A percentile compares a stretch with the other conserved stretches of the same genome.
These are phyloP conservation scores for Pangasianodon gigas DNA, from an alignment of 2,113 vertebrate genomes.

Conservation along the genomic window DNA sequence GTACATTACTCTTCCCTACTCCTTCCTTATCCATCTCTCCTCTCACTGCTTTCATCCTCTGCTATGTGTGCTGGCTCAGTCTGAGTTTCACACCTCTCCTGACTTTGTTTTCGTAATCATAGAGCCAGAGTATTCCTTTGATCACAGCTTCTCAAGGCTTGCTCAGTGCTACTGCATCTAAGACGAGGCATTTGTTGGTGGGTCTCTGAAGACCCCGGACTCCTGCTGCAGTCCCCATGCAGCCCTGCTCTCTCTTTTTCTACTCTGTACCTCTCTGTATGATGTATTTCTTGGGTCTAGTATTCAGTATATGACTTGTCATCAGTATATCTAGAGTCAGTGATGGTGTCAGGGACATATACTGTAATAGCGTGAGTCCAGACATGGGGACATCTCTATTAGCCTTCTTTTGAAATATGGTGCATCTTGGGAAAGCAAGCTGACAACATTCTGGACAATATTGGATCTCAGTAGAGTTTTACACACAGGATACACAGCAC, in stretches of 20 bases:
- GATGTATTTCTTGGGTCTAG: conserved; percentile 7
- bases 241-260: neutral
- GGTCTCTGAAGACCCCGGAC: conserved; percentile 24
- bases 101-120: conserved; percentile 45
- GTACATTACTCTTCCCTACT: conserved; percentile 22
- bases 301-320: conserved; percentile 31
- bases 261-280: conserved; percentile 23
- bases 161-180: conserved; percentile 21
- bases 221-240: neutral
- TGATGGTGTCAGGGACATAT: conserved; percentile 32
- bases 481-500: conserved; percentile 9
- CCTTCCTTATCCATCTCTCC: conserved; percentile 30
- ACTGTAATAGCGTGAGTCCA: conserved; percentile 39
- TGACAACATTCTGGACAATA: conserved; percentile 28
- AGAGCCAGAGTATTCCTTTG: conserved; percentile 43
- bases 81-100: conserved; percentile 17
- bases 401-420: conserved; percentile 63
- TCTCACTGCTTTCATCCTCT: conserved; percentile 39
- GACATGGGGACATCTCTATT: conserved; percentile 68
- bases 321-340: conserved; percentile 45
- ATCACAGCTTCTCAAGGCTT: conserved; percentile 40
- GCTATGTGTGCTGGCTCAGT: conserved; percentile 5
- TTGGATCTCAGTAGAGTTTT: neutral
- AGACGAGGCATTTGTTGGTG: conserved; percentile 37
- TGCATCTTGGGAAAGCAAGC: conserved; percentile 26